Evolutionary conservation across 35 echinoderm and acorn worm genomes (phyloP).

Genomic region (Diadema setosum): DNA sequence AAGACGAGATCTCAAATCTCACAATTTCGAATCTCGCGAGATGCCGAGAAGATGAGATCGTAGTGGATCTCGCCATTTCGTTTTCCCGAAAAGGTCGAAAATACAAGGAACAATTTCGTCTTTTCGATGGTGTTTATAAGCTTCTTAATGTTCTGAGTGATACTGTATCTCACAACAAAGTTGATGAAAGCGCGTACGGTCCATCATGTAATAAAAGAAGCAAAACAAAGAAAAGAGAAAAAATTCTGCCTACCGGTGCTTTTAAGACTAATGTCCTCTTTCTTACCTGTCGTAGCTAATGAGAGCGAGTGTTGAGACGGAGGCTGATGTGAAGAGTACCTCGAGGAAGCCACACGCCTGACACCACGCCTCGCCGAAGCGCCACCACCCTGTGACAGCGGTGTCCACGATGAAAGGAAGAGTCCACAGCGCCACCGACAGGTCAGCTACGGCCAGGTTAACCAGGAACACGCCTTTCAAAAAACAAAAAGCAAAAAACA

Average conservation of each 20-base stretch:
- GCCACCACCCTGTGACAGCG: not conserved
- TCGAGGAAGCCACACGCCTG: not conserved
- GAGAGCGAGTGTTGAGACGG: not conserved
- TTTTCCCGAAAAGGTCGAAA: too few species aligned
- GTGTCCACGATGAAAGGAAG: slow-evolving; percentile 10
- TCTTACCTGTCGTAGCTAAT: slow-evolving; percentile 37
- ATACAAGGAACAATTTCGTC: too few species aligned
- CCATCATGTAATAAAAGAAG: too few species aligned
- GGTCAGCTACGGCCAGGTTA: slow-evolving; percentile 20
- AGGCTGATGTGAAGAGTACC: slow-evolving; percentile 1
- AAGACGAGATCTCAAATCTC: too few species aligned
- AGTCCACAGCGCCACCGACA: not conserved
- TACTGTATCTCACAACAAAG: too few species aligned
- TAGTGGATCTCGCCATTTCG: too few species aligned
- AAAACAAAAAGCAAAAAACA: not conserved
- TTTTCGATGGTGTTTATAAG: too few species aligned
- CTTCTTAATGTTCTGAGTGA: too few species aligned
- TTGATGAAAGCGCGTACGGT: too few species aligned
- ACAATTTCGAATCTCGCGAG: too few species aligned
- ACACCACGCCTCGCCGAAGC: not conserved
- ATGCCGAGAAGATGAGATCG: too few species aligned
- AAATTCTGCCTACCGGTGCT: not conserved
- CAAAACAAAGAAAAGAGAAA: not conserved
- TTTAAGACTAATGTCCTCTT: not conserved
- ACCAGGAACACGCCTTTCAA: not conserved